Conservation (phyloP, 2,888 invertebrate genomes). For the Parascotia fuliginaria region DNA sequence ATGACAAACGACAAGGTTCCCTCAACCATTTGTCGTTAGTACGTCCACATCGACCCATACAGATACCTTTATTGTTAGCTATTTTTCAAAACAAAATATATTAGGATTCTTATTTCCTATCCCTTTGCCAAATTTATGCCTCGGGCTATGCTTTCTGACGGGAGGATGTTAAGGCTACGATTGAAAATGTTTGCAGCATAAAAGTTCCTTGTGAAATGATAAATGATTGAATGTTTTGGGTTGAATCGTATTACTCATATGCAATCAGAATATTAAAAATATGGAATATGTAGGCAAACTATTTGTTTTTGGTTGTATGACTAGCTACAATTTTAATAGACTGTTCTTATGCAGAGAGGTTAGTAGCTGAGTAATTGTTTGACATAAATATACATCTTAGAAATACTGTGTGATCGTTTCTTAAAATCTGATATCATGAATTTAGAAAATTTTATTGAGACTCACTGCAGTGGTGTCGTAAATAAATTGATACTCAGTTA, state of each 20-base stretch:
- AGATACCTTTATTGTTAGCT: slow-evolving; percentile 69
- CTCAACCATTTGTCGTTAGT: slow-evolving; percentile 60
- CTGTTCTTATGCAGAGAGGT: too few species aligned
- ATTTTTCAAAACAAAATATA: slow-evolving; percentile 76
- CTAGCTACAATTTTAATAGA: background rate
- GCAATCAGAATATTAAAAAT: background rate
- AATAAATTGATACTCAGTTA: too few species aligned
- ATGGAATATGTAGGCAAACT: too few species aligned
- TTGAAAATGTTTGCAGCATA: slow-evolving; percentile 27
- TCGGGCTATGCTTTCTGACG: slow-evolving; percentile 38
- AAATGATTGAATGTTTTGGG: background rate
- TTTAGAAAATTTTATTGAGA: too few species aligned
- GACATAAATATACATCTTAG: too few species aligned
- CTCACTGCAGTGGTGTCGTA: too few species aligned
- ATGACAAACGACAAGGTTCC: slow-evolving; percentile 68
- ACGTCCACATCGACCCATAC: slow-evolving; percentile 48
- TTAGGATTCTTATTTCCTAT: slow-evolving; percentile 55
- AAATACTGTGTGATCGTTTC: too few species aligned
- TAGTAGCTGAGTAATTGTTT: too few species aligned
- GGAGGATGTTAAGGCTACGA: slow-evolving; percentile 14
- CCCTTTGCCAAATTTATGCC: slow-evolving; percentile 54
- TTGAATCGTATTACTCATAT: background rate
- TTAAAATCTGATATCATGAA: too few species aligned
- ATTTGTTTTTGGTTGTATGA: too few species aligned
- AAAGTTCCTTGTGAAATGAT: slow-evolving; percentile 12